Conservation (phyloP, 2,113 vertebrate genomes). For the Willisornis vidua region DNA sequence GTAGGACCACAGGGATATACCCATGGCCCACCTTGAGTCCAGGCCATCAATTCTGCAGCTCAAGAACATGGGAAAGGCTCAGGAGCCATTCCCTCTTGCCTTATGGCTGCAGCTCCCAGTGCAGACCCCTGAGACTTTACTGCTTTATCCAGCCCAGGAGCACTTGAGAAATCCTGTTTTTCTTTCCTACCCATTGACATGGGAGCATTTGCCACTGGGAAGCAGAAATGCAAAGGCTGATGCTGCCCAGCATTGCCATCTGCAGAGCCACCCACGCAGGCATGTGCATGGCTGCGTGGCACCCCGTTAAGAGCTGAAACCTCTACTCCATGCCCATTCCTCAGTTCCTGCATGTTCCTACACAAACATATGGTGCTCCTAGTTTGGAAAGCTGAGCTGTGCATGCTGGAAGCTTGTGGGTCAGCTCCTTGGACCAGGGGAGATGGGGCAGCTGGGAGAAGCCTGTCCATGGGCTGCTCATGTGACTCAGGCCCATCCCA, state of each 20-base stretch:
- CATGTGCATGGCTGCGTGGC: fast-evolving
- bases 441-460: background rate
- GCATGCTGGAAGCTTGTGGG: background rate
- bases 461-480: fast-evolving
- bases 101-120: background rate
- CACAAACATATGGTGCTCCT: background rate
- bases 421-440: background rate
- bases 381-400: background rate
- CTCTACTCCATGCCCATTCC: background rate
- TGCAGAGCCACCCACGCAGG: background rate
- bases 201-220: background rate
- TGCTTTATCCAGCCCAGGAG: background rate
- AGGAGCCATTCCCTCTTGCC: background rate
- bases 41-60: background rate
- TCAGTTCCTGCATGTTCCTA: background rate
- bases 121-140: background rate
- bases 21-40: fast-evolving
- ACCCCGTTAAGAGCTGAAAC: background rate
- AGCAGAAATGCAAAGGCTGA: background rate
- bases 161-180: background rate
- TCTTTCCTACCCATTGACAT: background rate
- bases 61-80: background rate
- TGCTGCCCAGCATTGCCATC: background rate
- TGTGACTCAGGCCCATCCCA: background rate
- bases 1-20: background rate